Conservation (phyloP, 2,113 vertebrate genomes). For the Sander lucioperca region DNA sequence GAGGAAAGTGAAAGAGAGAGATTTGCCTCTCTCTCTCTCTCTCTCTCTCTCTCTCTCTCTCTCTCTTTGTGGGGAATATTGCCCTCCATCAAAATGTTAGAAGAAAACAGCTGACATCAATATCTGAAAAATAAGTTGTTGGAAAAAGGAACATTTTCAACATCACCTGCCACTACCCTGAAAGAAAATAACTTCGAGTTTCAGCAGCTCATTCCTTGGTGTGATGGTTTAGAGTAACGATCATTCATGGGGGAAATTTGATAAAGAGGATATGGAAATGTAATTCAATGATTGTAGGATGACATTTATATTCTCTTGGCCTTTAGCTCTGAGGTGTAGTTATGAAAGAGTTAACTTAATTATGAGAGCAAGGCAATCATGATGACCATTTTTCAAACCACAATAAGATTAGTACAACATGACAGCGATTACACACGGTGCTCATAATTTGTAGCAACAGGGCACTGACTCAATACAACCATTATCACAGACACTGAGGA, state of each 20-base stretch:
- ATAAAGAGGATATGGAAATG: constrained; percentile 57
- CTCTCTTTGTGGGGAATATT: constrained; percentile 18
- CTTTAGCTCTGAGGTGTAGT: constrained; percentile 67
- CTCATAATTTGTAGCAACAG: constrained; percentile 57
- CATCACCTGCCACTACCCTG: neutral
- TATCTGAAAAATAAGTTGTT: constrained; percentile 22
- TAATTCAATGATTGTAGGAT: constrained; percentile 47
- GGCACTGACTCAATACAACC: neutral
- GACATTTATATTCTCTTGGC: constrained; percentile 66
- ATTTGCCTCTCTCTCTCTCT: constrained; percentile 26
- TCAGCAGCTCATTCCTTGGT: neutral
- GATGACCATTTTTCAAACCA: constrained; percentile 67
- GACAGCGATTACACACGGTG: constrained; percentile 67
- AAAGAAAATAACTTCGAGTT: constrained; percentile 2
- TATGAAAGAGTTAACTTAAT: constrained; percentile 68
- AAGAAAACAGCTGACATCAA: constrained; percentile 52
- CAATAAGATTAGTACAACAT: constrained; percentile 73
- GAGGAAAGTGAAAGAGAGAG: constrained; percentile 29
- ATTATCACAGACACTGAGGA: neutral
- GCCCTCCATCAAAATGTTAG: constrained; percentile 35
- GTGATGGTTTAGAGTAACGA: constrained; percentile 13
- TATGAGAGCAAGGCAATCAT: constrained; percentile 56
- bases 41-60: neutral
- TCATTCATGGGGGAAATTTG: constrained; percentile 26
- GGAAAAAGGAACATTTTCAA: constrained; percentile 20